Percentiles rank a stretch among this genome's conserved stretches.
Evolutionary conservation across 1,140 invertebrate genomes (phyloP).

Genomic region (Achroia grisella): DNA sequence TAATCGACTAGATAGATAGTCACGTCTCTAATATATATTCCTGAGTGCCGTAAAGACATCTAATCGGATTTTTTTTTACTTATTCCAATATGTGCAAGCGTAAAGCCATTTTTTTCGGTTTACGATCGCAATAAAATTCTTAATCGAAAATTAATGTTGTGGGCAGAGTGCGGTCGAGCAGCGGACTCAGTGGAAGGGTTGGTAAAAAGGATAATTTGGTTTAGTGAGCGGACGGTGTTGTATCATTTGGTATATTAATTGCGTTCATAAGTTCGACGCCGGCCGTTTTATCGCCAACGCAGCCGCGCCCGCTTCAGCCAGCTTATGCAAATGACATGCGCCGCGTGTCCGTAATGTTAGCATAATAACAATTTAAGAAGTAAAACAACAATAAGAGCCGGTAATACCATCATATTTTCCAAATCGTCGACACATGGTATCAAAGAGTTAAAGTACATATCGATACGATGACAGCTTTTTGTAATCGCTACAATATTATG

Average conservation of each 20-base stretch:
- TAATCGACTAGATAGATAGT: slow-evolving; percentile 52
- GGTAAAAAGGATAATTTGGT: slow-evolving; percentile 41
- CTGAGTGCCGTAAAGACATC: slow-evolving; percentile 48
- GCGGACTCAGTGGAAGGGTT: slow-evolving; percentile 15
- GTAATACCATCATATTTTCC: slow-evolving; percentile 20
- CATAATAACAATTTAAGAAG: slow-evolving; percentile 68
- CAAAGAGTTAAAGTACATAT: no score
- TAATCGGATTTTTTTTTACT: slow-evolving; percentile 60
- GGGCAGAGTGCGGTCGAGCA: slow-evolving; percentile 7
- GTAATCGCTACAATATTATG: no score
- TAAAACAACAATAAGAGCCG: slow-evolving; percentile 56
- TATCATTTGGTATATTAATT: slow-evolving; percentile 63
- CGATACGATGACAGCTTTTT: no score
- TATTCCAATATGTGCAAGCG: slow-evolving; percentile 47
- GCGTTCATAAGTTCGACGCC: slow-evolving; percentile 46
- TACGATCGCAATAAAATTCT: slow-evolving; percentile 49
- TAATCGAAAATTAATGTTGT: slow-evolving; percentile 53
- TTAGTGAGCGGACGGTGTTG: slow-evolving; percentile 30
- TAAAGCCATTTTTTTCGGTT: slow-evolving; percentile 38
- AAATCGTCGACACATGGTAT: neutral
- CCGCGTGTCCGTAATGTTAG: slow-evolving; percentile 53
- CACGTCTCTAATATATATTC: slow-evolving; percentile 59
- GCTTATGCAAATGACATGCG: slow-evolving; percentile 54
- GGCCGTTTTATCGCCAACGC: slow-evolving; percentile 47
- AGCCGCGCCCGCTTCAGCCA: slow-evolving; percentile 31